Evolutionary conservation across 2,113 vertebrate species (phyloP).

Genomic region (Larimichthys polyactis): DNA sequence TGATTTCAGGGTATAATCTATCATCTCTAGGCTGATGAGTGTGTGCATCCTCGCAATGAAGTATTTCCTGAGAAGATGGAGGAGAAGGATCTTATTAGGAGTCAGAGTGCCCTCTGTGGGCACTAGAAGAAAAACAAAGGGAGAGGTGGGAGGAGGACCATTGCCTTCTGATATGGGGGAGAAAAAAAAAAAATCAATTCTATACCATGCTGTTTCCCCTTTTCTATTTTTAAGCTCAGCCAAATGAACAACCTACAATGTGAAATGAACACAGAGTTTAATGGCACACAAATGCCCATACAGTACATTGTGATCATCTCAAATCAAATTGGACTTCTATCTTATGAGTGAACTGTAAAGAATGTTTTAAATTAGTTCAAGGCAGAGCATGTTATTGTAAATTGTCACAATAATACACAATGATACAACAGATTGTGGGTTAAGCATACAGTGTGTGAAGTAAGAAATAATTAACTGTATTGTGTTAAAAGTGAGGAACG

Average conservation of each 20-base stretch:
- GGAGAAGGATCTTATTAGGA: constrained; percentile 47
- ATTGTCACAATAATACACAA: constrained; percentile 58
- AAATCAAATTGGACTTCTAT: constrained; percentile 30
- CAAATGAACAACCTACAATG: neutral
- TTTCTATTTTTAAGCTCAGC: constrained; percentile 7
- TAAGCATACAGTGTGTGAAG: constrained; percentile 39
- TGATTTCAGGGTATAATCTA: constrained; percentile 33
- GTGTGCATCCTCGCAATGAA: constrained; percentile 15
- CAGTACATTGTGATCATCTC: constrained; percentile 47
- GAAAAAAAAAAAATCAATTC: neutral
- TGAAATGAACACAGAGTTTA: constrained; percentile 61
- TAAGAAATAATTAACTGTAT: constrained; percentile 44
- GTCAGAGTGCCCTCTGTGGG: constrained; percentile 79
- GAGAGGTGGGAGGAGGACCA: neutral
- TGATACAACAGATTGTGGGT: constrained; percentile 32
- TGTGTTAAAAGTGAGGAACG: constrained; percentile 12
- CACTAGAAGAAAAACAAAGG: constrained; percentile 26
- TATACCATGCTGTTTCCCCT: neutral
- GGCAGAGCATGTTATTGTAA: constrained; percentile 50
- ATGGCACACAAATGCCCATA: constrained; percentile 70
- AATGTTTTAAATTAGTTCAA: constrained; percentile 56
- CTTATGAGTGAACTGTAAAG: constrained; percentile 20
- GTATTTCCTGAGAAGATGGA: constrained; percentile 29
- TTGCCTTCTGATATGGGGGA: neutral
- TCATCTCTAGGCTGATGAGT: constrained; percentile 29